phyloP scores from a whole-genome alignment of 2,888 invertebrate genomes.

The Synanthedon vespiformis region DNA sequence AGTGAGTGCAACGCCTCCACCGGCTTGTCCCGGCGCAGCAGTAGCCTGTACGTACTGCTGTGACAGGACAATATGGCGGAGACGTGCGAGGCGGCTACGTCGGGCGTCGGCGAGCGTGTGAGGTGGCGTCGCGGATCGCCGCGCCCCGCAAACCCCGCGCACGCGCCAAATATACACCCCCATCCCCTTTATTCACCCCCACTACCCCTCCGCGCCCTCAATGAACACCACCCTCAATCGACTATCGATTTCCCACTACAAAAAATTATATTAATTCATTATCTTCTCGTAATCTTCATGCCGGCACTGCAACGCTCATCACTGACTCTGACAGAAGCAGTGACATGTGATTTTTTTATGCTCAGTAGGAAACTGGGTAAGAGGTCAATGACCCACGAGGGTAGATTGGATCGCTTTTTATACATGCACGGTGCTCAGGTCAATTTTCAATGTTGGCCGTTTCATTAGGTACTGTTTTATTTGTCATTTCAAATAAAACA shows the following conservation, averaged over 20 bases:
- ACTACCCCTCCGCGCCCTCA: slow-evolving; percentile 41
- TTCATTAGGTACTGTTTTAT: no score
- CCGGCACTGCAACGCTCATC: background rate
- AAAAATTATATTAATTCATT: slow-evolving; percentile 33
- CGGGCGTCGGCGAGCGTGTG: slow-evolving; percentile 68
- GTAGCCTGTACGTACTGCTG: slow-evolving; percentile 92
- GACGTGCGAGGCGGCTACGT: slow-evolving; percentile 47
- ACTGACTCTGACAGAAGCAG: background rate
- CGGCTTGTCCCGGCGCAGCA: slow-evolving; percentile 92
- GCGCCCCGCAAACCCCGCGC: slow-evolving; percentile 52
- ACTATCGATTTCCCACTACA: slow-evolving; percentile 56
- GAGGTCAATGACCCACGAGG: background rate
- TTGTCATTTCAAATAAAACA: no score
- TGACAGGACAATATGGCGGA: slow-evolving; percentile 97
- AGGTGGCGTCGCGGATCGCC: slow-evolving; percentile 55
- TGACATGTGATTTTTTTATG: background rate
- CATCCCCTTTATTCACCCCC: slow-evolving; percentile 10
- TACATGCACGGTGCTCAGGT: background rate
- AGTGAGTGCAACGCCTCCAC: slow-evolving; percentile 37
- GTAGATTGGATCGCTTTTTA: background rate
- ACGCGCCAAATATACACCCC: slow-evolving; percentile 33
- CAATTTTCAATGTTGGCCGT: no score
- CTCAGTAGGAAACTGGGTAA: background rate
- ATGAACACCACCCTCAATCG: slow-evolving; percentile 59
- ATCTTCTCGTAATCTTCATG: slow-evolving; percentile 8